A percentile compares a stretch with the other conserved stretches of the same genome.
phyloP scores from a whole-genome alignment of 2,888 invertebrate genomes.

The Rhopalosiphum nymphaeae region DNA sequence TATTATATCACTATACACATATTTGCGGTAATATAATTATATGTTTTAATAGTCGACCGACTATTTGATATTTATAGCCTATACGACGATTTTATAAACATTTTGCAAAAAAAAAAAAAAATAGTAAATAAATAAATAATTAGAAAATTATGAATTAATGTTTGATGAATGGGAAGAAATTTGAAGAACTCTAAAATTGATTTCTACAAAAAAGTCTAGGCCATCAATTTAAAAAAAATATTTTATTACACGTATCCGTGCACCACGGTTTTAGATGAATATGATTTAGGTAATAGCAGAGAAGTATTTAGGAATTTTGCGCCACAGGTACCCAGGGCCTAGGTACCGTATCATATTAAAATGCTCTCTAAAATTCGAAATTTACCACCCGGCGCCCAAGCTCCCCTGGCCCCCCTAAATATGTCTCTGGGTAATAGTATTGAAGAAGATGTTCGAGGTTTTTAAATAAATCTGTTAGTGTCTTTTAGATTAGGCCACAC shows the following conservation, averaged over 20 bases:
- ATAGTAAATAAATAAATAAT: too few species aligned
- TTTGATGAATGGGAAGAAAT: not conserved
- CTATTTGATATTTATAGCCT: not conserved
- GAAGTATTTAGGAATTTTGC: too few species aligned
- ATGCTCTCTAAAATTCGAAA: too few species aligned
- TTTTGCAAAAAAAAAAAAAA: not conserved
- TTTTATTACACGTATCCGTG: not conserved
- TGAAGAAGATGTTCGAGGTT: not conserved
- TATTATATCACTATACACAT: not conserved
- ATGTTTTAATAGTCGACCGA: not conserved
- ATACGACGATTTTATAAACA: not conserved
- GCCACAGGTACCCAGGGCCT: too few species aligned
- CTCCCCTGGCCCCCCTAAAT: too few species aligned
- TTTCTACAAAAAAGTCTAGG: not conserved
- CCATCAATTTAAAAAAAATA: not conserved
- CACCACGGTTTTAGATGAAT: not conserved
- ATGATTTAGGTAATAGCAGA: not conserved
- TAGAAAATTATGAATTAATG: not conserved
- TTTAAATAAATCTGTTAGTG: not conserved
- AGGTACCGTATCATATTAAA: too few species aligned
- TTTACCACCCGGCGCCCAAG: too few species aligned
- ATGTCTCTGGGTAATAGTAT: not conserved
- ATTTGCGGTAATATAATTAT: not conserved
- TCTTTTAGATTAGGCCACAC: not conserved
- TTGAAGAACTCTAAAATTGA: not conserved